Percentiles rank a stretch among this genome's conserved stretches.
Evolutionary conservation across 2,797 vertebrate species (phyloP).

Genomic region (Dendrocincla tyrannina): DNA sequence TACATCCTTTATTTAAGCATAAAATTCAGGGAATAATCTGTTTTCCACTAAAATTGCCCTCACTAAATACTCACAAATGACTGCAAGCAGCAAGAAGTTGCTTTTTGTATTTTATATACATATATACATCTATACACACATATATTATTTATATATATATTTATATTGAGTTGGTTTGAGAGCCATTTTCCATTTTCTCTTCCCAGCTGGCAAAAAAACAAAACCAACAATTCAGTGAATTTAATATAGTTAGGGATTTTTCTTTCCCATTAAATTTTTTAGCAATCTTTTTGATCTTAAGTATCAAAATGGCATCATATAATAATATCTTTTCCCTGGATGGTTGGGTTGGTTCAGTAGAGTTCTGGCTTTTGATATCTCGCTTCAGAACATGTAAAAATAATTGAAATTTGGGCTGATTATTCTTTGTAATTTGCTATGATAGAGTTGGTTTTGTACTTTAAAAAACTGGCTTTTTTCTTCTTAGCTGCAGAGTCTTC

Average conservation of each 20-base stretch:
- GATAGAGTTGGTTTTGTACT: not conserved
- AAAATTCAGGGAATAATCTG: not conserved
- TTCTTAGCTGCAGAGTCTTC: constrained; percentile 71
- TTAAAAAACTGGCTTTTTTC: not conserved
- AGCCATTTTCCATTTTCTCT: not conserved
- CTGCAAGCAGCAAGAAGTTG: not conserved
- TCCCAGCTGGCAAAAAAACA: not conserved
- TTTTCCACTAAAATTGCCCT: not conserved
- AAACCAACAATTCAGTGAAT: not conserved
- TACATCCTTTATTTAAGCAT: not conserved
- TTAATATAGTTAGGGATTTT: not conserved
- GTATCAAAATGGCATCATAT: not conserved
- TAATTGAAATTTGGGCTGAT: not conserved
- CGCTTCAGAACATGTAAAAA: not conserved
- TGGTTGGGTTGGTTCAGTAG: not conserved
- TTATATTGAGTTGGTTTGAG: not conserved
- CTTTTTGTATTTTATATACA: not conserved
- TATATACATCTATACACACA: too few relatives aligned
- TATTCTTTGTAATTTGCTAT: not conserved
- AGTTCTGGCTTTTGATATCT: not conserved
- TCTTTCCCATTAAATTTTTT: not conserved
- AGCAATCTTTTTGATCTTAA: not conserved
- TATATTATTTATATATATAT: not conserved
- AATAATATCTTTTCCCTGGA: not conserved
- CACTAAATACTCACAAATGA: not conserved